Evolutionary conservation across 2,113 vertebrate species (phyloP).

Genomic region (Leucopternis melanops): DNA sequence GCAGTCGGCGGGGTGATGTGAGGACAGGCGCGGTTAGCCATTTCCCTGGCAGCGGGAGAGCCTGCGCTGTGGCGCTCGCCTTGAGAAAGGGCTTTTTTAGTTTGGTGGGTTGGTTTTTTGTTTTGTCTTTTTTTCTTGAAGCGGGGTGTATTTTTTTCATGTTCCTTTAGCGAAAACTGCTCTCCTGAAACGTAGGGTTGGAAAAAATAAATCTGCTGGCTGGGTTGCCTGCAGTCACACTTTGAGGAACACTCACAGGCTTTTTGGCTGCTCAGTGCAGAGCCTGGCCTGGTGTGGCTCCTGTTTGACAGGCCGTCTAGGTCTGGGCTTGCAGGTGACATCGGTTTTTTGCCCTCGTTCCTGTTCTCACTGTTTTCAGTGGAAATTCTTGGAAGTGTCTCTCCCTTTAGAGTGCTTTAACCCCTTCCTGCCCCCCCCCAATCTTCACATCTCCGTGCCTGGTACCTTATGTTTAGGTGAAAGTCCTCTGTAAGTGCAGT

Average conservation of each 20-base stretch:
- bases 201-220: neutral
- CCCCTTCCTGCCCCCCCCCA: no score
- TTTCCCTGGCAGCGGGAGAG: neutral
- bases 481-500: neutral
- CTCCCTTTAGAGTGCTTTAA: neutral
- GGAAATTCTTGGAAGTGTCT: neutral
- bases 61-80: neutral
- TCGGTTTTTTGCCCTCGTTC: fast-evolving
- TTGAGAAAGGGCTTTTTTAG: neutral
- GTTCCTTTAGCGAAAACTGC: neutral
- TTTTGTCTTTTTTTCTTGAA: neutral
- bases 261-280: neutral
- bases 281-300: neutral
- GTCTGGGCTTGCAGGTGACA: neutral
- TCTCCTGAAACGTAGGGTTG: neutral
- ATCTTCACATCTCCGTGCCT: fast-evolving
- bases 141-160: neutral
- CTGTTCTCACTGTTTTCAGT: neutral
- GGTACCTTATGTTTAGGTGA: no score
- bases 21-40: slow-evolving; percentile 27
- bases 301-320: fast-evolving
- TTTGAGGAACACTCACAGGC: fast-evolving
- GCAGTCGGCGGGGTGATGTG: slow-evolving; percentile 32
- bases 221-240: neutral
- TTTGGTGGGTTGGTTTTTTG: neutral